Evolutionary conservation across 2,888 invertebrate genomes (phyloP), one percentile per base, ranked within the genome.

Genomic region (Napeogenes sylphis): DNA sequence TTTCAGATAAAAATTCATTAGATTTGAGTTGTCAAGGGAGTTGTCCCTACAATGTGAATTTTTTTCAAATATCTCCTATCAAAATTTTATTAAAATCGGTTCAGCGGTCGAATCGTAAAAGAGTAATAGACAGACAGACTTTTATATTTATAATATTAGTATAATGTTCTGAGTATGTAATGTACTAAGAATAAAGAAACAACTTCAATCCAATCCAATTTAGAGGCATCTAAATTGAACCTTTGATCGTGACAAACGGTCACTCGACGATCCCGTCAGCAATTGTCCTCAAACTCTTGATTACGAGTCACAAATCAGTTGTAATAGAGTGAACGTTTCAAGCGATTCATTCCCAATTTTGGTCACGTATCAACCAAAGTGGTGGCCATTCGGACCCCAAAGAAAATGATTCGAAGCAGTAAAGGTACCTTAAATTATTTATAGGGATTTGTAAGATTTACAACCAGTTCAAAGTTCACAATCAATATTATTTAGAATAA

Each of bases 351-450:
- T 51, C 51, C 6, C 21, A 30, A 51, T 51, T 51, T 51, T 30
- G 30, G 51, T 51, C 51, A 51, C 51, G 51, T 51, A 51, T 21
- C 51, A n/a, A 51, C 51, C 51, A 51, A 51, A 51, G 51, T 51
- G 51, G 51, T 51, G 51, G 51, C 30, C 30, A 51, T 51, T 51
- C 30, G 51, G 30, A 51, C 51, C 51, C 51, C 51, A 21, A 21
- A 51, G 51, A 51, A 47, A 51, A 51, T 51, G 51, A 51, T 51
- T 30, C 30, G 51, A 6, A 30, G 51, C 51, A 51, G 51, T 51
- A 10, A 51, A 51, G 30, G 51, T 30, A 30, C 51, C 51, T 51
- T 51, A 30, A 51, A 51, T 51, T 30, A 12, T 51, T 51, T 51
- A 51, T 51, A n/a, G n/a, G 30, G 30, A 51, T 51, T 51, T 51